Conservation (phyloP, 2,797 vertebrate species). For the Pangasius krempfi region DNA sequence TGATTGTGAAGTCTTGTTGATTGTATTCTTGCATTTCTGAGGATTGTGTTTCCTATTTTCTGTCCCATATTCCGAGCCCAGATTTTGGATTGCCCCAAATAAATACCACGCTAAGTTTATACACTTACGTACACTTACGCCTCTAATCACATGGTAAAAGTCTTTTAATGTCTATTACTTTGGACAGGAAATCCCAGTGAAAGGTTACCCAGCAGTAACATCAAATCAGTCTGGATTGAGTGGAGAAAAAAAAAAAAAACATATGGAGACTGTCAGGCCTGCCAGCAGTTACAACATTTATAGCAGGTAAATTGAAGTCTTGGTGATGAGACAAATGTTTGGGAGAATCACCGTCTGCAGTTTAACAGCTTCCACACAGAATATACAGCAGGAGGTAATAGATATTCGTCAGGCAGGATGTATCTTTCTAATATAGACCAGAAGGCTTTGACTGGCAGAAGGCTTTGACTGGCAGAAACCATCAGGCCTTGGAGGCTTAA, state of each 20-base stretch:
- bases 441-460: conserved; percentile 10
- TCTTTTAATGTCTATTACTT: neutral
- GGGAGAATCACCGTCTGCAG: neutral
- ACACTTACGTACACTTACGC: neutral
- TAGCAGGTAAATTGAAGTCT: conserved; percentile 11
- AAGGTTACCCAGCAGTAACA: neutral
- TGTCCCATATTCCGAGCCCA: too few species aligned
- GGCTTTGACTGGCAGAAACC: conserved; percentile 14
- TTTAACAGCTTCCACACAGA: neutral
- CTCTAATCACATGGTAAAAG: neutral
- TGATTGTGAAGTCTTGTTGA: neutral
- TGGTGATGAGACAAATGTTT: conserved; percentile 19
- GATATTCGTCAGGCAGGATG: neutral
- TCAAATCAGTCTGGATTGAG: neutral
- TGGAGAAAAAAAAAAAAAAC: too few species aligned
- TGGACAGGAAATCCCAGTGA: neutral
- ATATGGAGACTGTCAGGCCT: neutral
- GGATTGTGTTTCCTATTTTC: neutral
- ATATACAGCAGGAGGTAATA: neutral
- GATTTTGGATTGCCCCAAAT: neutral
- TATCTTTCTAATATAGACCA: neutral
- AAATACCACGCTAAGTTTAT: too few species aligned
- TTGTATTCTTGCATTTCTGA: neutral
- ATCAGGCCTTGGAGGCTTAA: neutral
- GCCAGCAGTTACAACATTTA: neutral